Evolutionary conservation across 1,140 invertebrate species (phyloP), one percentile per base, ranked within the genome.

Genomic region (Xylocopa sonorina): DNA sequence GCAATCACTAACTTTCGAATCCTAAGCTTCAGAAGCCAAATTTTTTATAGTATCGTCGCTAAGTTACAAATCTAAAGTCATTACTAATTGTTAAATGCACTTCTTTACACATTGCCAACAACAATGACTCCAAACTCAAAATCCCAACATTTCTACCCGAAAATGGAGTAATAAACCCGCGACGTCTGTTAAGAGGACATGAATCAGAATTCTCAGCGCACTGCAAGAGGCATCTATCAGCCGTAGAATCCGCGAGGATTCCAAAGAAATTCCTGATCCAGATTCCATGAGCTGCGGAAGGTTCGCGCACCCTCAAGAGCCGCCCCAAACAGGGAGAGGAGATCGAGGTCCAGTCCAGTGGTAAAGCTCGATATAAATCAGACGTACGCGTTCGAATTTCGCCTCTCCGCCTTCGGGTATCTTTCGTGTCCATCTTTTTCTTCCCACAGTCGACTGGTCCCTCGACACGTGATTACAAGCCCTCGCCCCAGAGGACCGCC

Each of bases 391-490:
- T n/a, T 43, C 21, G 75, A 53, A 53, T 79, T 67, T 74, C 62
- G 62, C 51, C 38, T 66, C 38, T 50, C 60, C 21, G 16, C 29
- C 18, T 57, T 46, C 51, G 50, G 60, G 41, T 82, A 78, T 83
- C 78, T 69, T 43, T 72, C 46, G 50, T 67, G 74, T 77, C 55
- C 63, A 72, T 86, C 83, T 76, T 67, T 81, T 62, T 78, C 58
- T 79, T 68, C 18, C 53, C 57, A 27, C 27, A n/a, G 46, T 57
- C 57, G 55, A 50, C 29, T 41, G 32, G 43, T 71, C 60, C 75
- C 62, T 68, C 78, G 85, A 87, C 81, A 88, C 74, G 87, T 88
- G 88, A 88, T 88, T 85, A 88, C 87, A 51, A 80, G 75, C 63
- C 75, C 76, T 84, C 72, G 75, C 38, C 68, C n/a, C n/a, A n/a